A percentile compares a stretch with the other conserved stretches of the same genome.
phyloP scores from a whole-genome alignment of 2,797 vertebrate species.

The Meriones psammophilus region DNA sequence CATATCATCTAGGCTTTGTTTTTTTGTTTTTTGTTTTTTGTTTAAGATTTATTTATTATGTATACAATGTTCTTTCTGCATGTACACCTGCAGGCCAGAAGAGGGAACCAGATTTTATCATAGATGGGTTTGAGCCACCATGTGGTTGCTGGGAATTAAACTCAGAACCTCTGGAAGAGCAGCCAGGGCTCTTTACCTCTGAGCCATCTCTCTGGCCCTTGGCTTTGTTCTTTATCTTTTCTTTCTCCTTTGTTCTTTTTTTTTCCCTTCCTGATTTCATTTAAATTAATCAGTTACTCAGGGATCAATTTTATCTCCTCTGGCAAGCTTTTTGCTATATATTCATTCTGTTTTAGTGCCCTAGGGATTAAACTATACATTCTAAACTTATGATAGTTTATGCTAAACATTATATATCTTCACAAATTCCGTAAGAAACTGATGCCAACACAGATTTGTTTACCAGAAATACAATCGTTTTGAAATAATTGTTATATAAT shows the following conservation, averaged over 20 bases:
- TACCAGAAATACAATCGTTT: background rate
- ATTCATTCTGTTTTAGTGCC: background rate
- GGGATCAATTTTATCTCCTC: background rate
- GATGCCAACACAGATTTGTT: background rate
- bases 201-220: background rate
- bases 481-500: background rate
- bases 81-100: too few species aligned
- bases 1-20: background rate
- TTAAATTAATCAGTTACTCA: conserved; percentile 13
- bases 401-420: conserved; percentile 14
- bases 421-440: background rate
- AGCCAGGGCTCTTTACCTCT: too few species aligned
- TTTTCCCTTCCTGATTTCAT: conserved; percentile 20
- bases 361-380: background rate
- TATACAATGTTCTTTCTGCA: too few species aligned
- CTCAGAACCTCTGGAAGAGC: too few species aligned
- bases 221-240: background rate
- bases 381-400: background rate
- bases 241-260: conserved; percentile 22
- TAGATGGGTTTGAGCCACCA: too few species aligned
- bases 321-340: background rate
- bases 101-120: too few species aligned
- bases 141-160: too few species aligned
- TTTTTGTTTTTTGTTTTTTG: conserved; percentile 36
- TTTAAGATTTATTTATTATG: too few species aligned